Evolutionary conservation across 2,888 invertebrate genomes (phyloP).

Genomic region (Chloroclysta siterata): DNA sequence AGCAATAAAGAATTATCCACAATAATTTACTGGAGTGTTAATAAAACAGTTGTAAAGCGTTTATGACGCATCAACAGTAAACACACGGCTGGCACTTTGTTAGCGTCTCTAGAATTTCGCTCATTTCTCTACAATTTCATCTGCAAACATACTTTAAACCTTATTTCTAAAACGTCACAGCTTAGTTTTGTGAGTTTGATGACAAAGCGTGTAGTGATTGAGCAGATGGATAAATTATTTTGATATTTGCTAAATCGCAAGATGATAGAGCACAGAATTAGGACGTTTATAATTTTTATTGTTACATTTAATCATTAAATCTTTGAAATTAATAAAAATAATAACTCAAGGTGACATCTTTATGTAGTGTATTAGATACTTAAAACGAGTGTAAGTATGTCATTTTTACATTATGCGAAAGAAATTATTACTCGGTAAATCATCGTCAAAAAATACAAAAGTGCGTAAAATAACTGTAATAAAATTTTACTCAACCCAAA

Average conservation of each 20-base stretch:
- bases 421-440: too few species aligned
- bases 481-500: too few species aligned
- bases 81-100: conserved; percentile 58
- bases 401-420: too few species aligned
- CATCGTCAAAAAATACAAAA: too few species aligned
- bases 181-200: not conserved
- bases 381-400: too few species aligned
- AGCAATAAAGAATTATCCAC: conserved; percentile 35
- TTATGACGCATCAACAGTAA: conserved; percentile 60
- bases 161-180: not conserved
- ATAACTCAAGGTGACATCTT: too few species aligned
- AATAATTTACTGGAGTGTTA: conserved; percentile 49
- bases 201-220: not conserved
- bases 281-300: conserved; percentile 10
- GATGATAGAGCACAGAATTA: conserved; percentile 21
- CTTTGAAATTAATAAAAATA: too few species aligned
- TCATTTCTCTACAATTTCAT: conserved; percentile 1
- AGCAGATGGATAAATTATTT: conserved; percentile 28
- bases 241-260: conserved; percentile 37
- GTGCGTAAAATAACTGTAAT: too few species aligned
- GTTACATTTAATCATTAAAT: conserved; percentile 2
- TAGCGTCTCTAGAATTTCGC: conserved; percentile 28
- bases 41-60: conserved; percentile 62
- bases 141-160: not conserved
- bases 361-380: too few species aligned